Conservation (phyloP, 2,797 vertebrate species). For the Myripristis jacobus region DNA sequence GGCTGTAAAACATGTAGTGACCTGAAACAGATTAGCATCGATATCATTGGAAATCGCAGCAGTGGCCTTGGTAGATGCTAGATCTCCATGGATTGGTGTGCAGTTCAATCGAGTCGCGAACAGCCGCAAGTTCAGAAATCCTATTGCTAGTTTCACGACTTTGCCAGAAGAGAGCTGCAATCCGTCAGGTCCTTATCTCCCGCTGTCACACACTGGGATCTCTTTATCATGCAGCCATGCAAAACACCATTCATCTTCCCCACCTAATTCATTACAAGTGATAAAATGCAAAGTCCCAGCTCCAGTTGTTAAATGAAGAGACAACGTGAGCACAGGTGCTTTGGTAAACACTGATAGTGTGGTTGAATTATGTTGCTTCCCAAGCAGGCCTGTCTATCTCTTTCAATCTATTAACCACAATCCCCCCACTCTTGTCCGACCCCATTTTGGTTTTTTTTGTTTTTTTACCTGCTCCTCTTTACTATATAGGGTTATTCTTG, state of each 20-base stretch:
- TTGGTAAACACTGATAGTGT: slow-evolving; percentile 81
- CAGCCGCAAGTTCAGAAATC: slow-evolving; percentile 71
- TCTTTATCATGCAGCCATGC: slow-evolving; percentile 87
- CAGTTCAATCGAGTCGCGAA: slow-evolving; percentile 42
- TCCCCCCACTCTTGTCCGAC: slow-evolving; percentile 47
- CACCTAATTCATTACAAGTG: slow-evolving; percentile 77
- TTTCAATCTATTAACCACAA: slow-evolving; percentile 75
- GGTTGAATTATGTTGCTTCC: slow-evolving; percentile 81
- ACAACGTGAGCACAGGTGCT: slow-evolving; percentile 77
- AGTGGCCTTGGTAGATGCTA: slow-evolving; percentile 25
- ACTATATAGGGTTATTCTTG: slow-evolving; percentile 34
- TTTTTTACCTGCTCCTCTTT: slow-evolving; percentile 54
- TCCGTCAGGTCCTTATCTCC: slow-evolving; percentile 84
- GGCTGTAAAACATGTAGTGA: slow-evolving; percentile 31
- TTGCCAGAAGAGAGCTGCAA: slow-evolving; percentile 78
- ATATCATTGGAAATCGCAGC: slow-evolving; percentile 36
- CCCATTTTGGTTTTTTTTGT: slow-evolving; percentile 68
- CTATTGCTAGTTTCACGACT: slow-evolving; percentile 78
- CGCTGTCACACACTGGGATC: slow-evolving; percentile 75
- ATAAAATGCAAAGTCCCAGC: slow-evolving; percentile 82
- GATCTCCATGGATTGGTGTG: slow-evolving; percentile 50
- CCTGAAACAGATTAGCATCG: slow-evolving; percentile 38
- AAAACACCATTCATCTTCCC: slow-evolving; percentile 86
- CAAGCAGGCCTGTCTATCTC: slow-evolving; percentile 72
- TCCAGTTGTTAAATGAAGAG: slow-evolving; percentile 71